These are phyloP conservation scores for Andrena minutula DNA, from an alignment of 2,888 invertebrate genomes.

Conservation along the genomic window DNA sequence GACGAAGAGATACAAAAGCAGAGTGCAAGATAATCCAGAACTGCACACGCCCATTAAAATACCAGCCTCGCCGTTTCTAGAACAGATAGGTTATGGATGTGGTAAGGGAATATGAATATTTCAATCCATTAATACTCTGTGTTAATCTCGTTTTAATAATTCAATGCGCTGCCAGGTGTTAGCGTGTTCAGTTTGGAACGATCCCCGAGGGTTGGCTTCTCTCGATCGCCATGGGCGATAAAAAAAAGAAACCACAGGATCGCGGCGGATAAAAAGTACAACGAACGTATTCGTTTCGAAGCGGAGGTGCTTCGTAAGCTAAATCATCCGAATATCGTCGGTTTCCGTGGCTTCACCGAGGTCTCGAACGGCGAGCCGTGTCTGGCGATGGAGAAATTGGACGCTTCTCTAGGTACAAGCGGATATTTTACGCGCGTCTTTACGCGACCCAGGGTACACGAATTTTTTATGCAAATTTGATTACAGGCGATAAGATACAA, in stretches of 20 bases:
- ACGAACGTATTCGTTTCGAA: slow-evolving; percentile 89
- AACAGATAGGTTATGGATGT: slow-evolving; percentile 91
- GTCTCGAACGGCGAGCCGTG: slow-evolving; percentile 87
- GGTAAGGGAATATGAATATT: slow-evolving; percentile 84
- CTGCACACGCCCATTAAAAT: slow-evolving; percentile 85
- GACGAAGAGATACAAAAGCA: slow-evolving; percentile 66
- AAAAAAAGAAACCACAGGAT: slow-evolving; percentile 89
- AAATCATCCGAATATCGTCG: slow-evolving; percentile 93
- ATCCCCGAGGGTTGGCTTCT: slow-evolving; percentile 89
- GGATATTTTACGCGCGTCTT: background rate
- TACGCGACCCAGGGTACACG: background rate
- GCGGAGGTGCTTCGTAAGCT: slow-evolving; percentile 90
- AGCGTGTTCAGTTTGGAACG: slow-evolving; percentile 91
- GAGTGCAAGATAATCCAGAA: slow-evolving; percentile 73
- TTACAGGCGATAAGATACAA: slow-evolving; percentile 89
- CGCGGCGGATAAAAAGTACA: slow-evolving; percentile 82
- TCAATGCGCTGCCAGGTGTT: slow-evolving; percentile 87
- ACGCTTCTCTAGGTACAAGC: slow-evolving; percentile 87
- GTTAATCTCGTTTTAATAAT: slow-evolving; percentile 22
- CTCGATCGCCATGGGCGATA: slow-evolving; percentile 94
- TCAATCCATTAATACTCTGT: background rate
- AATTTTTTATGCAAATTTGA: slow-evolving; percentile 1
- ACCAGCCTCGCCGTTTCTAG: slow-evolving; percentile 91
- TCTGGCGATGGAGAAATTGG: slow-evolving; percentile 93
- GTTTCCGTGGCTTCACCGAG: slow-evolving; percentile 88